Conservation (phyloP, 2,113 vertebrate species). For the Callospermophilus lateralis region DNA sequence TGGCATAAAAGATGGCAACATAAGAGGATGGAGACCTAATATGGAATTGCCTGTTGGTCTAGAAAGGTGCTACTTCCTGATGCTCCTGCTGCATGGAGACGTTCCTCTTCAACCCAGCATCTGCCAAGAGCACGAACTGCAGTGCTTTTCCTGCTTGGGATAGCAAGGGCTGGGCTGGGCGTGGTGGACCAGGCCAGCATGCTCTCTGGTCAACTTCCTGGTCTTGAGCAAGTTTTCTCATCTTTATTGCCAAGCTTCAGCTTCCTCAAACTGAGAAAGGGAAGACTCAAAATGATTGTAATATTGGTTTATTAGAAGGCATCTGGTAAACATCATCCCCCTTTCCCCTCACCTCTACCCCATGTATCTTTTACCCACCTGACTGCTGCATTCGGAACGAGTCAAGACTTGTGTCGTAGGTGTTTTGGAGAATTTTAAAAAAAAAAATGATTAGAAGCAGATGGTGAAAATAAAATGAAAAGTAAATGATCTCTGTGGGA, state of each 20-base stretch:
- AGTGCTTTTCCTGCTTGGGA: background rate
- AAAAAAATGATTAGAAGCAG: constrained; percentile 33
- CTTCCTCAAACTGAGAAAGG: background rate
- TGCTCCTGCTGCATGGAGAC: too few species aligned
- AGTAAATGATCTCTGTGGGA: background rate
- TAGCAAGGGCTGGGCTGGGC: background rate
- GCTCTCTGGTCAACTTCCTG: background rate
- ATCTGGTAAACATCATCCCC: background rate
- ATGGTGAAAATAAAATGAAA: background rate
- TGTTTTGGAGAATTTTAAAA: background rate
- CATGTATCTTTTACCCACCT: background rate
- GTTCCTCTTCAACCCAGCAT: background rate
- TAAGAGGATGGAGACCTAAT: background rate
- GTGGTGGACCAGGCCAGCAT: background rate
- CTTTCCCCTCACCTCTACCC: background rate
- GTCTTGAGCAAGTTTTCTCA: background rate
- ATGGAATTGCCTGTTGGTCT: background rate
- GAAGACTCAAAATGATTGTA: background rate
- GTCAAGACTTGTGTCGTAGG: background rate
- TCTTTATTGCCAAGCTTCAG: background rate
- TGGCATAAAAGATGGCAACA: background rate
- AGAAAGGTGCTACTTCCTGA: background rate
- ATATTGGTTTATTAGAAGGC: background rate
- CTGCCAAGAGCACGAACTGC: background rate
- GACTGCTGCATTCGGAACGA: background rate